Conservation (phyloP, 2,797 vertebrate species). For the Gobionotothen gibberifrons region DNA sequence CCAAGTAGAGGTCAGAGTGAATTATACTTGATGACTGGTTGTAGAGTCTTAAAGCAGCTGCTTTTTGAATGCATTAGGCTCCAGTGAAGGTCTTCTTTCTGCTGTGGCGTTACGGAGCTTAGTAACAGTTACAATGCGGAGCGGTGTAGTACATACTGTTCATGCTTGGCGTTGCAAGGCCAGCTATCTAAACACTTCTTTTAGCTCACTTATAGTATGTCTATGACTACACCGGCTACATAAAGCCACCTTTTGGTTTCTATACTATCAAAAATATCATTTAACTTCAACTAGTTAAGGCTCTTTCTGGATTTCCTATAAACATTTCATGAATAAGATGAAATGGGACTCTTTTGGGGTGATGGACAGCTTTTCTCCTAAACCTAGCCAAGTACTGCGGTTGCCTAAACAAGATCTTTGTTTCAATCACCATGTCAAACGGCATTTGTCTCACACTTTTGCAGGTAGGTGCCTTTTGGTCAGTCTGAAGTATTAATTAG, state of each 20-base stretch:
- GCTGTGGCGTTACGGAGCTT: slow-evolving; percentile 14
- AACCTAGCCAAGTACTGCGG: too few species aligned
- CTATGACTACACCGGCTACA: slow-evolving; percentile 22
- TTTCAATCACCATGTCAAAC: too few species aligned
- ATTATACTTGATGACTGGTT: slow-evolving; percentile 4
- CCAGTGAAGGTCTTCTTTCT: slow-evolving; percentile 29
- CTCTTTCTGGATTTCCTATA: background rate
- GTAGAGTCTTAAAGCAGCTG: slow-evolving; percentile 3
- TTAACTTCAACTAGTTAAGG: slow-evolving; percentile 1
- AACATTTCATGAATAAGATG: too few species aligned
- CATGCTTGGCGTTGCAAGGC: slow-evolving; percentile 16
- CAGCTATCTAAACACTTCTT: slow-evolving; percentile 1
- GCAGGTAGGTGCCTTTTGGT: too few species aligned
- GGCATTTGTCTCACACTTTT: too few species aligned
- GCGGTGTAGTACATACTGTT: slow-evolving; percentile 25
- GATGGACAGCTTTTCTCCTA: too few species aligned
- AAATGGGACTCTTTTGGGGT: too few species aligned
- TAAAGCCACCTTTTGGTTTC: slow-evolving; percentile 3
- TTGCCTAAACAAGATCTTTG: too few species aligned
- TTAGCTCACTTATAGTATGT: slow-evolving; percentile 18
- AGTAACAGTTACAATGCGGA: slow-evolving; percentile 19
- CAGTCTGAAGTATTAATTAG: too few species aligned
- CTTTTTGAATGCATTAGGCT: background rate
- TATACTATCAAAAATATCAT: background rate
- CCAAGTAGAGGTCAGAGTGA: background rate